These are phyloP conservation scores for Squalus acanthias DNA, from an alignment of 2,797 vertebrate genomes.

Conservation along the genomic window DNA sequence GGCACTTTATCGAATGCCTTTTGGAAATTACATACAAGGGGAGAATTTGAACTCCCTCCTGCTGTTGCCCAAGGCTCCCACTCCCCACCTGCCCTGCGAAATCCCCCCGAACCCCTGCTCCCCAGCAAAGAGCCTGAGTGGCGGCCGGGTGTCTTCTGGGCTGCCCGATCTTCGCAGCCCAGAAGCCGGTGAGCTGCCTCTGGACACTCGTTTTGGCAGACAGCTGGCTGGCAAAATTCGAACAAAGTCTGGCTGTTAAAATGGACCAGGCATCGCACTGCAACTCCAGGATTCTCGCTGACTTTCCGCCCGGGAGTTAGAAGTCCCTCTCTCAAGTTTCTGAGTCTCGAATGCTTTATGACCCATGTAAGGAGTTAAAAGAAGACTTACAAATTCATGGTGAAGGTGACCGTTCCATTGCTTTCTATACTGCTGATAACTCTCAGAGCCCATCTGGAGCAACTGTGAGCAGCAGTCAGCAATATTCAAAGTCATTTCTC, in stretches of 20 bases:
- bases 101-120: too few species aligned
- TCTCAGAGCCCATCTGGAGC: conserved; percentile 11
- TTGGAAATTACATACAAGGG: neutral
- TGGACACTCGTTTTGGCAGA: neutral
- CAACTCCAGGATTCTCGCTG: neutral
- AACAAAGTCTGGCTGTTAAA: neutral
- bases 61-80: neutral
- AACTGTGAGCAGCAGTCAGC: conserved; percentile 13
- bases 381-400: neutral
- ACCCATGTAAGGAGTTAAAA: neutral
- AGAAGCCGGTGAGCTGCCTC: neutral
- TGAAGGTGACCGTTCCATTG: conserved; percentile 1
- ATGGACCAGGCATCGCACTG: neutral
- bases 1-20: too few species aligned
- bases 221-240: neutral
- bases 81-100: neutral
- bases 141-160: too few species aligned
- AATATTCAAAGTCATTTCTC: conserved; percentile 36
- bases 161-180: neutral
- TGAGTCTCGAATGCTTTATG: neutral
- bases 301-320: neutral
- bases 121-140: neutral
- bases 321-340: neutral
- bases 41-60: neutral
- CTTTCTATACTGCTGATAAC: neutral